These are phyloP conservation scores for Tamandua tetradactyla DNA, from an alignment of 2,797 vertebrate genomes.

Conservation along the genomic window DNA sequence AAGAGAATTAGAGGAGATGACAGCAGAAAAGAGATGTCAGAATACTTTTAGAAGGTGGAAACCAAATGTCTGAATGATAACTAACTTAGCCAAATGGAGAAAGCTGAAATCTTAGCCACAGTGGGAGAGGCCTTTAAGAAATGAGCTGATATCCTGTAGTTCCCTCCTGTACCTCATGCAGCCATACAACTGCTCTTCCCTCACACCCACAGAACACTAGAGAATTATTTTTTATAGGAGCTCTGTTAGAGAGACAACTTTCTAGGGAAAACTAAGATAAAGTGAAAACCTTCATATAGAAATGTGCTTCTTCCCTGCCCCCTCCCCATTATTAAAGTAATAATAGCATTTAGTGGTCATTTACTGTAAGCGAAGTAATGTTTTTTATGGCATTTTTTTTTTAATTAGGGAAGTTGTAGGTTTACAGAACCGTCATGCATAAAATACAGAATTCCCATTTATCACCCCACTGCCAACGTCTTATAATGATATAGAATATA, in stretches of 20 bases:
- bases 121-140: neutral
- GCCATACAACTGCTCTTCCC: neutral
- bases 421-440: too few relatives aligned
- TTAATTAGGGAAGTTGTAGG: too few relatives aligned
- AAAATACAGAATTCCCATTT: too few relatives aligned
- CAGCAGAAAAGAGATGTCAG: constrained; percentile 17
- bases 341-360: neutral
- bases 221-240: neutral
- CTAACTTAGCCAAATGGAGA: neutral
- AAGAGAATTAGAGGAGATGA: constrained; percentile 11
- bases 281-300: neutral
- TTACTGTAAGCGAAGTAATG: neutral
- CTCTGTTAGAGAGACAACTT: neutral
- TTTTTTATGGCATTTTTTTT: neutral
- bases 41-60: neutral
- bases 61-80: neutral
- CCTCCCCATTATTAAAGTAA: neutral
- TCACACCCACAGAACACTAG: neutral
- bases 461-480: too few relatives aligned
- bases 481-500: too few relatives aligned
- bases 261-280: neutral
- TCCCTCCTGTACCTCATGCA: neutral
- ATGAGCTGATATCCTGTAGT: neutral
- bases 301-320: neutral
- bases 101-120: neutral